A percentile compares a stretch with the other conserved stretches of the same genome.
Evolutionary conservation across 2,797 vertebrate genomes (phyloP).

Genomic region (Gadopsis marmoratus): DNA sequence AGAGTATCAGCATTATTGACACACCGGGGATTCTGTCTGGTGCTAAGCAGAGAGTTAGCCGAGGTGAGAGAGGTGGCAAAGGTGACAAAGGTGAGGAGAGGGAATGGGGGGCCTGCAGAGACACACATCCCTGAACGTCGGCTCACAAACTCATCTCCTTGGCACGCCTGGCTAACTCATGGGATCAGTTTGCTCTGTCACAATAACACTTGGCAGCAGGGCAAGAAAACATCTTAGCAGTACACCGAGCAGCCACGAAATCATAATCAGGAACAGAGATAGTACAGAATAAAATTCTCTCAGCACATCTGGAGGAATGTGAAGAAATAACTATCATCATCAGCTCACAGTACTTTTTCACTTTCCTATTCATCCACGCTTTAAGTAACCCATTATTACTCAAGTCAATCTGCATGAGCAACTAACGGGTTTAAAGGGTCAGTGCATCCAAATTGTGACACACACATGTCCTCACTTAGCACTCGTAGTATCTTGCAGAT

Average conservation of each 20-base stretch:
- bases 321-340: constrained; percentile 56
- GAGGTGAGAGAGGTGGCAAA: constrained; percentile 84
- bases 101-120: constrained; percentile 58
- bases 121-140: constrained; percentile 62
- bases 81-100: constrained; percentile 76
- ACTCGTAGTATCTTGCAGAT: neutral
- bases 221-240: constrained; percentile 35
- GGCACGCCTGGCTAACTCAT: constrained; percentile 75
- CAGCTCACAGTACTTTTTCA: constrained; percentile 33
- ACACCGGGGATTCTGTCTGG: constrained; percentile 90
- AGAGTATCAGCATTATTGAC: constrained; percentile 95
- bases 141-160: constrained; percentile 68
- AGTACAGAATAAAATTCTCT: constrained; percentile 15
- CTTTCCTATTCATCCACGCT: constrained; percentile 53
- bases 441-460: constrained; percentile 24
- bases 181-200: constrained; percentile 61
- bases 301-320: constrained; percentile 59
- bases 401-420: constrained; percentile 53
- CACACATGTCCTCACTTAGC: constrained; percentile 2
- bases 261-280: constrained; percentile 57
- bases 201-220: constrained; percentile 62
- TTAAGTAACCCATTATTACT: constrained; percentile 51
- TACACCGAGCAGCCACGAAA: constrained; percentile 48
- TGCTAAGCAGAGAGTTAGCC: constrained; percentile 92
- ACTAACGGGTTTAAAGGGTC: constrained; percentile 59